These are phyloP conservation scores for Noturus placidus DNA, from an alignment of 2,113 vertebrate genomes.

Conservation along the genomic window DNA sequence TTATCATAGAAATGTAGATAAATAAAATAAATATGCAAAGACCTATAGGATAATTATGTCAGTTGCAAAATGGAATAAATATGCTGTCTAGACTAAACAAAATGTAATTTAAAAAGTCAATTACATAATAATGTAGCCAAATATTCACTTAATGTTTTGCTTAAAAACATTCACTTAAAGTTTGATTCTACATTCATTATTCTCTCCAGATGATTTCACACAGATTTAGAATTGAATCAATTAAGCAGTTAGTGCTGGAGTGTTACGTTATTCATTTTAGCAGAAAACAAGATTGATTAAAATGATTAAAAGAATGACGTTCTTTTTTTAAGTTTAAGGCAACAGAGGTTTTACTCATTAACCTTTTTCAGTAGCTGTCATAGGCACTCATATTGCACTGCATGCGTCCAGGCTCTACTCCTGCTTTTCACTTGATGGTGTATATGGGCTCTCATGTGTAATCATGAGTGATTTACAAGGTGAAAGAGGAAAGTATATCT, in stretches of 20 bases:
- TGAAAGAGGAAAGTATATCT: not conserved
- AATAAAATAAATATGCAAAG: not conserved
- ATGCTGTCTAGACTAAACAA: not conserved
- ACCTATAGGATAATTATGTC: not conserved
- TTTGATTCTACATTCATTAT: not conserved
- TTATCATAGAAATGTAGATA: not conserved
- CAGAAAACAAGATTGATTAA: constrained; percentile 26
- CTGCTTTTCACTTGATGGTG: not conserved
- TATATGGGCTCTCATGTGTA: too few species aligned
- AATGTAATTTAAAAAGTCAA: not conserved
- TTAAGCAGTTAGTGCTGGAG: not conserved
- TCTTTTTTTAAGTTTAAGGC: constrained; percentile 15
- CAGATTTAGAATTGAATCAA: not conserved
- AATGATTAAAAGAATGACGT: constrained; percentile 30
- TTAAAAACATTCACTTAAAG: not conserved
- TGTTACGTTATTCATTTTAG: constrained; percentile 4
- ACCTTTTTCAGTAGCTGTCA: constrained; percentile 1
- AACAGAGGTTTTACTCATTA: constrained; percentile 28
- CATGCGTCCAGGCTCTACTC: not conserved
- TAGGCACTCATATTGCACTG: not conserved
- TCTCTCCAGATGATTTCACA: not conserved
- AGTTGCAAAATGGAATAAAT: not conserved
- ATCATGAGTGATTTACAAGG: not conserved
- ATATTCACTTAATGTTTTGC: not conserved
- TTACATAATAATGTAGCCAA: not conserved